Base-by-base conservation (phyloP, 2,888 invertebrate species). In the Acrocera orbiculus region DNA sequence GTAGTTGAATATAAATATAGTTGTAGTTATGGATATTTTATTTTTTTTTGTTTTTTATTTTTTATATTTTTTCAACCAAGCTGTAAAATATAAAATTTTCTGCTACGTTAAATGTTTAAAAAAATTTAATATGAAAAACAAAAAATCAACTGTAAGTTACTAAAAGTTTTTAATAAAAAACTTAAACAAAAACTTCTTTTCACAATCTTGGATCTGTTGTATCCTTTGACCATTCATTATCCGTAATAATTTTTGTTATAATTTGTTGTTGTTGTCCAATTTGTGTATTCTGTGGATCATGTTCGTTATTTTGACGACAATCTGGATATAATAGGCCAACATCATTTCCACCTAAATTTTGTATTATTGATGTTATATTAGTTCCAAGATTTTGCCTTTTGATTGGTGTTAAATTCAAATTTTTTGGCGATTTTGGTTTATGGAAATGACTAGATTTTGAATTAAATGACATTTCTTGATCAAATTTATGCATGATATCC, bases 351-450 rank as follows among this genome's bases (percentile, higher is more conserved):
- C 63, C 62, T 23, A 64, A 46, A 50, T 63, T 64, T 41, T 63
- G 63, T 26, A 64, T 64, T 29, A 64, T 46, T 22, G 57, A 57
- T n/a, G 61, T 62, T 14, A 64, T 64, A 46, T 62, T 62, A 20
- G 60, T 53, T 2, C 62, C 61, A 16, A 61, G 50, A 41, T 54
- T 58, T 38, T 56, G 50, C 35, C 57, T 35, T 46, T 56, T 43
- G 42, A 46, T 57, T 14, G 62, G 58, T 13, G 60, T 53, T 30
- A 51, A 34, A 41, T 48, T 48, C 31, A 49, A 38, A 24, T 44
- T 47, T 38, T 51, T 53, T 15, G 50, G 48, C 13, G 40, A 39
- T 38, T 38, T 42, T 10, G 41, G 40, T 11, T 40, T 42, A 32
- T 43, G 43, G 26, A 38, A 37, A 35, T 38, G 36, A 38, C 35